A percentile compares a stretch with the other conserved stretches of the same genome.
Conservation (phyloP, 1,140 invertebrate genomes). For the Andricus grossulariae region DNA sequence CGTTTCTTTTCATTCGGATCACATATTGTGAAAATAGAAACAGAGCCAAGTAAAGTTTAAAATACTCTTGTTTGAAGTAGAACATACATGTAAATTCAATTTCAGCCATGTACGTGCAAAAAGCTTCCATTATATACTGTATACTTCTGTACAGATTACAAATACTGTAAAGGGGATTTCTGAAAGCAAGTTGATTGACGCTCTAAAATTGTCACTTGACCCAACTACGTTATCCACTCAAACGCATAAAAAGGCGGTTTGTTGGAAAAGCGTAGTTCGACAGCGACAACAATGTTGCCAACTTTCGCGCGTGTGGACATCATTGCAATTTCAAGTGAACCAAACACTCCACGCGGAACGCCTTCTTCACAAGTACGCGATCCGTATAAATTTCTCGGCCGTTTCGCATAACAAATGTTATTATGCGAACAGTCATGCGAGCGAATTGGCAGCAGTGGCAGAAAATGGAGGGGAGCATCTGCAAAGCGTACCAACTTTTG, state of each 20-base stretch:
- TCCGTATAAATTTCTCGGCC: constrained; percentile 57
- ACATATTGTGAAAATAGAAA: too few relatives aligned
- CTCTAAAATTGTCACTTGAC: constrained; percentile 16
- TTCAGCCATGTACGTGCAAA: too few relatives aligned
- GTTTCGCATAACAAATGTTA: constrained; percentile 58
- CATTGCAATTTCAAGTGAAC: constrained; percentile 24
- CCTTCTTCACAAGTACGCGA: constrained; percentile 42
- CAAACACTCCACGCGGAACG: constrained; percentile 6
- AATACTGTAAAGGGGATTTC: background rate
- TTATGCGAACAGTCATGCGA: constrained; percentile 55
- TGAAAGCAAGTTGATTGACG: background rate
- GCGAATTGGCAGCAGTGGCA: constrained; percentile 50
- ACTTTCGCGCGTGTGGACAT: constrained; percentile 2
- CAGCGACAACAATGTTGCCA: constrained; percentile 11
- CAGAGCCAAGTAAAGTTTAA: too few relatives aligned
- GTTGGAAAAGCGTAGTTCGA: constrained; percentile 5
- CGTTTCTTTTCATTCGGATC: too few relatives aligned
- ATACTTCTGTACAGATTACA: background rate
- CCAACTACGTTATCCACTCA: background rate
- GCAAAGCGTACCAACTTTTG: constrained; percentile 56
- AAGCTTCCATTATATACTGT: too few relatives aligned
- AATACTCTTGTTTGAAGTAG: too few relatives aligned
- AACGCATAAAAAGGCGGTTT: constrained; percentile 18
- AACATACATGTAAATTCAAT: too few relatives aligned
- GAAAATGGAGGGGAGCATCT: constrained; percentile 49